Conservation (phyloP, 1,140 invertebrate species). For the Chlorops oryzae region DNA sequence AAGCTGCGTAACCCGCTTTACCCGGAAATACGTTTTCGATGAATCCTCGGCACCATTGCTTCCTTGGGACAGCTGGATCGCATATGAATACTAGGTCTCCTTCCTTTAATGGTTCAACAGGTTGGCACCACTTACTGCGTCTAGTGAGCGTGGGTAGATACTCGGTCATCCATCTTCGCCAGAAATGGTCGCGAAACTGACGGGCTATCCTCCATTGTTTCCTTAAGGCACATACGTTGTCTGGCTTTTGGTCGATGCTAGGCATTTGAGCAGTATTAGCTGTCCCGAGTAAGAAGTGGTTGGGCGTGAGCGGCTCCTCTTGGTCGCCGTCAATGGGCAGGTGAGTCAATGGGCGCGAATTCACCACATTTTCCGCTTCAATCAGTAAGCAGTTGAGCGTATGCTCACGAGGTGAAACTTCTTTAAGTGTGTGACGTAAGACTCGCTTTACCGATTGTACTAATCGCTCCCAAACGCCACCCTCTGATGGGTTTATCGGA, state of each 20-base stretch:
- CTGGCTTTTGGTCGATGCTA: background rate
- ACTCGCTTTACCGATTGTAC: conserved; percentile 3
- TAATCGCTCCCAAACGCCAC: conserved; percentile 24
- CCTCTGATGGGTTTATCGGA: conserved; percentile 27
- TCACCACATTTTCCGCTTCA: conserved; percentile 30
- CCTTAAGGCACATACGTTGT: conserved; percentile 7
- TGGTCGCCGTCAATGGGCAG: conserved; percentile 25
- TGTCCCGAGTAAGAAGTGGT: conserved; percentile 26
- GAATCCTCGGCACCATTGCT: conserved; percentile 14
- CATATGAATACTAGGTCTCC: conserved; percentile 29
- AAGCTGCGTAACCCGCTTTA: too few relatives aligned
- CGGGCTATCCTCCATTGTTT: conserved; percentile 23
- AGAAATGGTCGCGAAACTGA: conserved; percentile 26
- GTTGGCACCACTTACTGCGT: conserved; percentile 25
- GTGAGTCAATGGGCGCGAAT: conserved; percentile 34
- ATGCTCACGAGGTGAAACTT: conserved; percentile 1
- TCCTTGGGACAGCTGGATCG: conserved; percentile 20
- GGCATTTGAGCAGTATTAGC: conserved; percentile 11
- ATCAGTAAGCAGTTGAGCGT: conserved; percentile 17
- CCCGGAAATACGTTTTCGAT: background rate
- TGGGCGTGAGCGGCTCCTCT: conserved; percentile 29
- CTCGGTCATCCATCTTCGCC: conserved; percentile 28
- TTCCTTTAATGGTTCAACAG: conserved; percentile 15
- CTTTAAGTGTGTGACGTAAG: background rate
- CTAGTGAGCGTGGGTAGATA: conserved; percentile 21